Percentiles rank a stretch among this genome's conserved stretches.
phyloP scores from a whole-genome alignment of 35 echinoderm and acorn worm genomes.

The Apostichopus parvimensis region DNA sequence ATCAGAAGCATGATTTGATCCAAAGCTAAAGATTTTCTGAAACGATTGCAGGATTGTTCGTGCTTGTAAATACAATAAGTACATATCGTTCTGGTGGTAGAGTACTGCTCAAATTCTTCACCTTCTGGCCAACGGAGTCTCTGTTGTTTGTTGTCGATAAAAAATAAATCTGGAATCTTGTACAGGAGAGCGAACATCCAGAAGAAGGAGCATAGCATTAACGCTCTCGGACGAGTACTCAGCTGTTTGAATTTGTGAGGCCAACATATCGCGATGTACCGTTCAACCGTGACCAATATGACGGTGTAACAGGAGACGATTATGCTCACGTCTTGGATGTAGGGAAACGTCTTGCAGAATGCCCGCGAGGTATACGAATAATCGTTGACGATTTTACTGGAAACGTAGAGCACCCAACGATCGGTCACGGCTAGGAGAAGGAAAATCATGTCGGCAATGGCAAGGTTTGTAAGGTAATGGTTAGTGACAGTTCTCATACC shows the following conservation, averaged over 20 bases:
- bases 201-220: slow-evolving; percentile 64
- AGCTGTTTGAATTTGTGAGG: slow-evolving; percentile 83
- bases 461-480: slow-evolving; percentile 92
- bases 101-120: slow-evolving; percentile 33
- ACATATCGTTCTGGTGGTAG: slow-evolving; percentile 34
- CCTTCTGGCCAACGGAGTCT: slow-evolving; percentile 52
- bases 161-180: slow-evolving; percentile 80
- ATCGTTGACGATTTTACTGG: slow-evolving; percentile 68
- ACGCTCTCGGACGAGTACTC: slow-evolving; percentile 72
- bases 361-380: slow-evolving; percentile 60
- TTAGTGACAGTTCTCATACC: slow-evolving; percentile 95
- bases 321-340: slow-evolving; percentile 59
- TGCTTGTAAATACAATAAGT: slow-evolving; percentile 54
- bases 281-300: slow-evolving; percentile 83
- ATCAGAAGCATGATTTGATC: slow-evolving; percentile 85
- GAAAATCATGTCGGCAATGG: slow-evolving; percentile 84
- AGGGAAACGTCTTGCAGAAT: slow-evolving; percentile 79
- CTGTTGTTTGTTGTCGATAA: slow-evolving; percentile 22
- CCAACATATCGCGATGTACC: slow-evolving; percentile 96
- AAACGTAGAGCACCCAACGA: slow-evolving; percentile 76
- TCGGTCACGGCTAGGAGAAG: slow-evolving; percentile 79
- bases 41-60: slow-evolving; percentile 46
- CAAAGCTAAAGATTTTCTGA: slow-evolving; percentile 66
- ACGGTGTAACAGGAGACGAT: slow-evolving; percentile 82
- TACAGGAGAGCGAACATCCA: slow-evolving; percentile 79